Conservation (phyloP, 1,140 invertebrate genomes). For the Habropoda laboriosa region DNA sequence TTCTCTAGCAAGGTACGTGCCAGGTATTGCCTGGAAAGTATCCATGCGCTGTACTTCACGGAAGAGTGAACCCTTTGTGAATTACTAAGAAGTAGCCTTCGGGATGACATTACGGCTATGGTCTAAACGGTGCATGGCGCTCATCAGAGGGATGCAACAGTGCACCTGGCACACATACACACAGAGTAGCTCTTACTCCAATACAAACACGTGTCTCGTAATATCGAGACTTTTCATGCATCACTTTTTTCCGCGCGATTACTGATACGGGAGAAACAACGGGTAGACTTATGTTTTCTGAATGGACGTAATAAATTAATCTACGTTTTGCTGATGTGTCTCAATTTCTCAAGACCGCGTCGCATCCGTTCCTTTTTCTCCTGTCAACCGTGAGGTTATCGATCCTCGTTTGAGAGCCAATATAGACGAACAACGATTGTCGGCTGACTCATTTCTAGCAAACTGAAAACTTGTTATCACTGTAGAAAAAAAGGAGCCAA, state of each 20-base stretch:
- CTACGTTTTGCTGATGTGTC: slow-evolving; percentile 68
- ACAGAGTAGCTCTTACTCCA: slow-evolving; percentile 39
- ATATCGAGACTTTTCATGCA: slow-evolving; percentile 61
- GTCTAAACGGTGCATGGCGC: slow-evolving; percentile 53
- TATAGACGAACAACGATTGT: slow-evolving; percentile 12
- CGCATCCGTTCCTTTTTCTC: slow-evolving; percentile 26
- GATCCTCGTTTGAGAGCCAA: slow-evolving; percentile 17
- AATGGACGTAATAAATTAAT: slow-evolving; percentile 71
- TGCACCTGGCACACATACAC: slow-evolving; percentile 58
- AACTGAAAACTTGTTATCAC: slow-evolving; percentile 53
- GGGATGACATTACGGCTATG: slow-evolving; percentile 74
- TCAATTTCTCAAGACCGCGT: slow-evolving; percentile 40
- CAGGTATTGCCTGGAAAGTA: slow-evolving; percentile 77
- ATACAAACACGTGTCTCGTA: slow-evolving; percentile 60
- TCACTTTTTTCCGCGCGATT: slow-evolving; percentile 61
- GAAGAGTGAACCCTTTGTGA: slow-evolving; percentile 77
- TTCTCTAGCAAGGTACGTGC: slow-evolving; percentile 68
- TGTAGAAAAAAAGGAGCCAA: slow-evolving; percentile 37
- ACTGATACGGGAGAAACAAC: slow-evolving; percentile 24
- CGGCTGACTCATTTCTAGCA: slow-evolving; percentile 26
- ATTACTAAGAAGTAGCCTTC: slow-evolving; percentile 76
- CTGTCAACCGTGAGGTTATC: slow-evolving; percentile 39
- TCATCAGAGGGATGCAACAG: slow-evolving; percentile 55
- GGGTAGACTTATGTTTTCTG: slow-evolving; percentile 72
- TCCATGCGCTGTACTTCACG: slow-evolving; percentile 74